Evolutionary conservation across 2,888 invertebrate species (phyloP).

Genomic region (Myopa testacea): DNA sequence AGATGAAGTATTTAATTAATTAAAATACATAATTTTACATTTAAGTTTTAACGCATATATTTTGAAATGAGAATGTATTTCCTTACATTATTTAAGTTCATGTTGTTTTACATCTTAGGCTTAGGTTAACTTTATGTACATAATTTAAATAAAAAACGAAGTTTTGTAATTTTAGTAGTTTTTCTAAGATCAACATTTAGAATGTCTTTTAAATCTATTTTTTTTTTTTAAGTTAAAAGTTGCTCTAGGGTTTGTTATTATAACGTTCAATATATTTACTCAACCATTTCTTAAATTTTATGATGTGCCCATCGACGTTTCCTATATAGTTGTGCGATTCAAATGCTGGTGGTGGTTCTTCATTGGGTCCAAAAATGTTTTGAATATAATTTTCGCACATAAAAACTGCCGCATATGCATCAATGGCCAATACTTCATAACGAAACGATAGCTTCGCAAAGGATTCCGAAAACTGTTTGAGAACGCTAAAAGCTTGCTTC

Average conservation of each 20-base stretch:
- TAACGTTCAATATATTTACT: constrained; percentile 54
- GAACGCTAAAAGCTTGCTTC: constrained; percentile 58
- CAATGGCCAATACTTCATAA: constrained; percentile 57
- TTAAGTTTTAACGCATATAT: constrained; percentile 3
- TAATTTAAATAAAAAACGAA: constrained; percentile 14
- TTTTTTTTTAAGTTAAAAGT: constrained; percentile 8
- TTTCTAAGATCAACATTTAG: background rate
- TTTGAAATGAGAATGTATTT: background rate
- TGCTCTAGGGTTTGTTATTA: constrained; percentile 39
- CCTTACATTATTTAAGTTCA: constrained; percentile 6
- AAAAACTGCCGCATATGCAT: constrained; percentile 61
- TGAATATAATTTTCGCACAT: constrained; percentile 62
- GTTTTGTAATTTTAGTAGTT: constrained; percentile 4
- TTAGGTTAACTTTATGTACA: constrained; percentile 22
- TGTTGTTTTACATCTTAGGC: background rate
- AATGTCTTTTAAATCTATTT: background rate
- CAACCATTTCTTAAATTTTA: constrained; percentile 60
- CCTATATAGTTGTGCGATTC: constrained; percentile 55
- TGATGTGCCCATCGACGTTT: constrained; percentile 59
- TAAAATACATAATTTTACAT: constrained; percentile 14
- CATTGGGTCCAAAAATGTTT: constrained; percentile 55
- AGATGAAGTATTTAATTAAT: constrained; percentile 17
- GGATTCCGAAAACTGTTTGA: constrained; percentile 65
- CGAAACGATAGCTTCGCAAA: constrained; percentile 65
- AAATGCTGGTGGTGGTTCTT: constrained; percentile 56